Conservation (phyloP, 2,113 vertebrate genomes). For the Aspidoscelis tigris region DNA sequence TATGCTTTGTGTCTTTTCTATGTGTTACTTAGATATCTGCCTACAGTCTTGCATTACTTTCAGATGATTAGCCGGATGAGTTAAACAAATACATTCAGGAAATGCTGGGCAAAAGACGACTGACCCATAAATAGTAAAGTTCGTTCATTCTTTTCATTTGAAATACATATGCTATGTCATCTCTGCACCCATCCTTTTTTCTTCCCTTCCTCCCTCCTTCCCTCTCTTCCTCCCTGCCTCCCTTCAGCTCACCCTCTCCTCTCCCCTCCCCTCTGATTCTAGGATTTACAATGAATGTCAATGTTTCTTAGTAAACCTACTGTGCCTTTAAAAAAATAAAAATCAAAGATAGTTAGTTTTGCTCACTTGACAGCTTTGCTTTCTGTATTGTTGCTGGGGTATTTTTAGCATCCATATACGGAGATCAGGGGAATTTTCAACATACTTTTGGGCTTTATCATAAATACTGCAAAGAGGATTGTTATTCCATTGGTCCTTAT, state of each 20-base stretch:
- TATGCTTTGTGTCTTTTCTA: neutral
- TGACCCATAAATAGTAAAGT: conserved; percentile 26
- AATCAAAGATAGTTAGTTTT: conserved; percentile 52
- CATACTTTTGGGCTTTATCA: conserved; percentile 57
- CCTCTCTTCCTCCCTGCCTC: neutral
- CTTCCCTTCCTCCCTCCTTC: too few relatives aligned
- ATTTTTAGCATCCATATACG: conserved; percentile 69
- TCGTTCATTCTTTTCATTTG: conserved; percentile 64
- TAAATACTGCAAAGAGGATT: conserved; percentile 59
- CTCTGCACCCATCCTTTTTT: conserved; percentile 43
- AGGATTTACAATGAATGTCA: conserved; percentile 58
- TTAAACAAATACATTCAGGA: conserved; percentile 8
- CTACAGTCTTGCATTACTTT: neutral
- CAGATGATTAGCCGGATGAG: neutral
- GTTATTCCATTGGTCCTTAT: conserved; percentile 59
- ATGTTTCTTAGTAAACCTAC: conserved; percentile 61
- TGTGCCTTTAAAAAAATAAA: conserved; percentile 31
- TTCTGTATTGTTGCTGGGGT: conserved; percentile 63
- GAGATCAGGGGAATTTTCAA: conserved; percentile 46
- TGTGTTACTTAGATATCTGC: neutral
- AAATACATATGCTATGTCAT: conserved; percentile 60
- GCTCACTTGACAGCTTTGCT: conserved; percentile 65
- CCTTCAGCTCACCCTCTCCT: too few relatives aligned
- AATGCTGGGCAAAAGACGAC: conserved; percentile 3
- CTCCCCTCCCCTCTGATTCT: conserved; percentile 16